phyloP scores from a whole-genome alignment of 2,797 vertebrate species.

The Coracias cyanogaster region DNA sequence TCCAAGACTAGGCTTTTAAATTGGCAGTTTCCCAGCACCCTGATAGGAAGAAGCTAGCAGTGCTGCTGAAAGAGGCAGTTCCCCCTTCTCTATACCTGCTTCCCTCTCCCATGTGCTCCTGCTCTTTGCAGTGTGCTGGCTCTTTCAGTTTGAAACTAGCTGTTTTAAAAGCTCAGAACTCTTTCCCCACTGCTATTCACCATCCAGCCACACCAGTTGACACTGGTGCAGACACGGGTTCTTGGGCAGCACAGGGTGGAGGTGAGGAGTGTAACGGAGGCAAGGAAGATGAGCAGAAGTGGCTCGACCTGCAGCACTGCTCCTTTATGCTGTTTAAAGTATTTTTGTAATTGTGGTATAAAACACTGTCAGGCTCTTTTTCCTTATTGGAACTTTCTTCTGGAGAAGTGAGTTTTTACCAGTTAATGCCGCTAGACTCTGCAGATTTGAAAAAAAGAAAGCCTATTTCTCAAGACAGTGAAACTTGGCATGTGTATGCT shows the following conservation, averaged over 20 bases:
- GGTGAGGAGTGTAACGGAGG: not conserved
- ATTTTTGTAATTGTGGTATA: not conserved
- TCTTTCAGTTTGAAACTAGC: not conserved
- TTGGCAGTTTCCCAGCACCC: fast-evolving
- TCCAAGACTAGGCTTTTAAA: not conserved
- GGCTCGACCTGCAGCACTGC: not conserved
- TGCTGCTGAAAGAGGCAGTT: not conserved
- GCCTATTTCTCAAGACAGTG: not conserved
- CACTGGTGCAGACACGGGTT: not conserved
- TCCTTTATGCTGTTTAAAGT: not conserved
- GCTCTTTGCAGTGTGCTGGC: fast-evolving
- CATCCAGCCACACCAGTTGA: not conserved
- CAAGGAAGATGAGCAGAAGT: not conserved
- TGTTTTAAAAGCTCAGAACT: not conserved
- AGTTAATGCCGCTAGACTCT: not conserved
- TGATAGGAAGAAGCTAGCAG: not conserved
- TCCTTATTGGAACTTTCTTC: not conserved
- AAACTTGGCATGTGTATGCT: not conserved
- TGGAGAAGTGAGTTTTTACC: not conserved
- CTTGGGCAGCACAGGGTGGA: fast-evolving
- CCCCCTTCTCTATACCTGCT: not conserved
- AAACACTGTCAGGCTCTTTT: not conserved
- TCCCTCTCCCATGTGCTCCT: not conserved
- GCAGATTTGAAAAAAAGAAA: not conserved
- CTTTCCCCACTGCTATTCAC: not conserved